Base-by-base conservation (phyloP, 1,140 invertebrate genomes). In the Matsumurasca onukii region DNA sequence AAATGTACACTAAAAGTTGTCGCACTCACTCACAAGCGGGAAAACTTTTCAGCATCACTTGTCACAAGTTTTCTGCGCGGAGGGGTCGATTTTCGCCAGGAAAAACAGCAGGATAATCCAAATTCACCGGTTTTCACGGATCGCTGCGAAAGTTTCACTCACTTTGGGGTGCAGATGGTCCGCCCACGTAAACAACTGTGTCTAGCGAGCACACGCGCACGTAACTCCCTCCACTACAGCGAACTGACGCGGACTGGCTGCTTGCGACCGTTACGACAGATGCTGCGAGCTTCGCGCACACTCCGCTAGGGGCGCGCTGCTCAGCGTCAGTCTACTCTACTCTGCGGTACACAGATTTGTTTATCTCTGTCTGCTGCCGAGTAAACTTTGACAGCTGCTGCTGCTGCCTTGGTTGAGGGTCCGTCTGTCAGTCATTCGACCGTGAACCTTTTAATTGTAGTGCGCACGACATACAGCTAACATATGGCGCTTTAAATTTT, bases 181-280 rank as follows among this genome's bases (percentile, higher is more conserved):
- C 55, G 55, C 55, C 55, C 55, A 59, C 55, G 55, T 22, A 59
- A 24, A 22, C 3, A 2, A 59, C 55, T 20, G 5, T 9, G 24
- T 5, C 3, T 3, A 27, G 15, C 55, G 9, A 5, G 24, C 15
- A 29, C 55, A 27, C 49, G 9, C 24, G 15, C 55, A 22, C 5
- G 1, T 13, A 22, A 2, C 24, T 27, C 55, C 3, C 15, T 12
- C 15, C 2, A 59, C 55, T 59, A 5, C 13, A 59, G 22, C 25
- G 22, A 29, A 59, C 55, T 59, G 55, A 27, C 55, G 55, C 55
- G 5, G 34, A 39, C 34, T 5, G 5, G 5, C 5, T 9, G 5
- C 5, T 17, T 9, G 55, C 55, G 55, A 59, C 55, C 55, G 55
- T 59, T 59, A 59, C 15, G 25, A 9, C 55, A 25, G 55, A 13